These are phyloP conservation scores for Euphydryas editha DNA, from an alignment of 2,888 invertebrate species.

Conservation along the genomic window DNA sequence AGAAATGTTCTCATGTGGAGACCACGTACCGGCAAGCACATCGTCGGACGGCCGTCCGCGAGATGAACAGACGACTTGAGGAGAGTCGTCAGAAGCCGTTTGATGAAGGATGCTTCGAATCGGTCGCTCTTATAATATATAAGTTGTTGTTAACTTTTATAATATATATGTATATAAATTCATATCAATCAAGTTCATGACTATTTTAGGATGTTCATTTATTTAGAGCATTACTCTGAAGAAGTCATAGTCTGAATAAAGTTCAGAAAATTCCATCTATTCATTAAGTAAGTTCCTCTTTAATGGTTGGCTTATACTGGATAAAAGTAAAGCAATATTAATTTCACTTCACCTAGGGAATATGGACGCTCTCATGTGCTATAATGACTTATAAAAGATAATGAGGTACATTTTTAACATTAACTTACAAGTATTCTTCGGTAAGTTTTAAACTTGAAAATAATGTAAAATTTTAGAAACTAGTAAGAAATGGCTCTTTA, in stretches of 20 bases:
- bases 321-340: constrained; percentile 16
- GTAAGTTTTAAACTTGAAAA: constrained; percentile 1
- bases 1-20: too few relatives aligned
- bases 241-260: not conserved
- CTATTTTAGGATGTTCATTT: not conserved
- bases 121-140: too few relatives aligned
- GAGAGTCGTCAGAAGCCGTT: too few relatives aligned
- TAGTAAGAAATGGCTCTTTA: not conserved
- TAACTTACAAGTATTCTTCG: constrained; percentile 4
- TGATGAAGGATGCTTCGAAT: too few relatives aligned
- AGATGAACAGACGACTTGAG: too few relatives aligned
- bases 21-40: too few relatives aligned
- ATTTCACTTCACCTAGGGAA: constrained; percentile 14
- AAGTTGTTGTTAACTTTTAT: not conserved
- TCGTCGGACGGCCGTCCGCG: too few relatives aligned
- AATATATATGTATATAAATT: not conserved
- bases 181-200: too few relatives aligned
- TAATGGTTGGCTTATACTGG: constrained; percentile 13
- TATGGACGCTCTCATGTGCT: constrained; percentile 6
- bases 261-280: constrained; percentile 3
- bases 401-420: constrained; percentile 12
- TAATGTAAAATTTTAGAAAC: constrained; percentile 9
- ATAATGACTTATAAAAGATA: constrained; percentile 15
- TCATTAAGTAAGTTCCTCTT: constrained; percentile 12
- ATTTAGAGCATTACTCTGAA: not conserved